phyloP scores from a whole-genome alignment of 2,113 vertebrate genomes.

The Lophura nycthemera region DNA sequence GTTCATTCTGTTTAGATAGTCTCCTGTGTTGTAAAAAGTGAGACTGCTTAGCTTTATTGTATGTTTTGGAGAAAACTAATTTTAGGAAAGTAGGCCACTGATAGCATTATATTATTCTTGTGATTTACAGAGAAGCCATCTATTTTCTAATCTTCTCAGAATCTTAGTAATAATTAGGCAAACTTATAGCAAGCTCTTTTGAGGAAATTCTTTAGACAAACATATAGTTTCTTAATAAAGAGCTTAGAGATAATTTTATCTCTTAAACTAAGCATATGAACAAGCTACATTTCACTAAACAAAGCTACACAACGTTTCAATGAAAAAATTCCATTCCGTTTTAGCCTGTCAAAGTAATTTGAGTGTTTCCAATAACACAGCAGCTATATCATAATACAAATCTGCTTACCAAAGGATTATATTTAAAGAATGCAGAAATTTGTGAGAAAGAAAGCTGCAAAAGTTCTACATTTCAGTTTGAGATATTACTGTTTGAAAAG shows the following conservation, averaged over 20 bases:
- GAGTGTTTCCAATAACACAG: conserved; percentile 40
- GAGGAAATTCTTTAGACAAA: conserved; percentile 7
- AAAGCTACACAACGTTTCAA: conserved; percentile 48
- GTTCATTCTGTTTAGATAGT: conserved; percentile 80
- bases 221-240: conserved; percentile 8
- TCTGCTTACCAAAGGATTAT: conserved; percentile 29
- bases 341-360: conserved; percentile 42
- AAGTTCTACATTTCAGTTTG: conserved; percentile 44
- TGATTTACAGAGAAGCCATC: conserved; percentile 50
- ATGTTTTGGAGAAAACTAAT: conserved; percentile 68
- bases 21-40: conserved; percentile 76
- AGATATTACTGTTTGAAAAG: conserved; percentile 43
- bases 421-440: conserved; percentile 50
- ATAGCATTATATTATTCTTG: conserved; percentile 57
- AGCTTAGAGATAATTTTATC: not conserved
- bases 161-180: conserved; percentile 7
- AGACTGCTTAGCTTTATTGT: conserved; percentile 72
- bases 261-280: conserved; percentile 17
- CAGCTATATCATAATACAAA: conserved; percentile 57
- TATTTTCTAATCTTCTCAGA: conserved; percentile 33
- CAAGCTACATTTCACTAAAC: conserved; percentile 31
- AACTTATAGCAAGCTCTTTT: not conserved
- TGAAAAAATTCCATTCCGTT: conserved; percentile 9
- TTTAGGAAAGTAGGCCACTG: conserved; percentile 62
- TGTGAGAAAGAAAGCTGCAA: not conserved